Conservation (phyloP, 2,888 invertebrate genomes). For the Heteromurus nitidus region DNA sequence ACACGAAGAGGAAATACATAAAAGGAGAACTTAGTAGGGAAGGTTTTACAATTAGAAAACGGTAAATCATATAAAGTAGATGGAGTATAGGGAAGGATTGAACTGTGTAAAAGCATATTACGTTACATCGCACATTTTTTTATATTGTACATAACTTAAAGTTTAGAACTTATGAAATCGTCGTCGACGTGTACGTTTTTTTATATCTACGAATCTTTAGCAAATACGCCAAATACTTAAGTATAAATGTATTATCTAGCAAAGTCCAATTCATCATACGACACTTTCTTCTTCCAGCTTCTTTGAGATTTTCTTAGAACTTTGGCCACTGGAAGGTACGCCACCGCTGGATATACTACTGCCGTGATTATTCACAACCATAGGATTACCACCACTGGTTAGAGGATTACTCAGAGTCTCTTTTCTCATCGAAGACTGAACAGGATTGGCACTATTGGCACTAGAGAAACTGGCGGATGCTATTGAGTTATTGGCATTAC, state of each 20-base stretch:
- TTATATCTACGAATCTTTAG: not conserved
- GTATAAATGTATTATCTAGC: constrained; percentile 19
- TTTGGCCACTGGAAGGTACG: constrained; percentile 63
- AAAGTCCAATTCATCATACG: constrained; percentile 69
- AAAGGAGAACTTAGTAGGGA: not conserved
- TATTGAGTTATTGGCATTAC: constrained; percentile 61
- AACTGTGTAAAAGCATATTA: not conserved
- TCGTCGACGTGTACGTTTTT: not conserved
- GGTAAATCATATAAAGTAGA: not conserved
- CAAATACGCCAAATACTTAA: not conserved
- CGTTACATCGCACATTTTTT: not conserved
- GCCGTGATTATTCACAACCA: constrained; percentile 71
- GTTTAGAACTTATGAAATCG: no score
- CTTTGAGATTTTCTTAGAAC: constrained; percentile 73
- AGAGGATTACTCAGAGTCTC: constrained; percentile 42
- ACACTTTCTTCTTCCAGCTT: constrained; percentile 74
- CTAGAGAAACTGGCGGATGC: constrained; percentile 72
- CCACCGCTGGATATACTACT: constrained; percentile 54
- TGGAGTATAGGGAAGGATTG: not conserved
- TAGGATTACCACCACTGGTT: constrained; percentile 51
- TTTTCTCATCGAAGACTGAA: constrained; percentile 66
- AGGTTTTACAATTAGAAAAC: not conserved
- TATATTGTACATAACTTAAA: no score
- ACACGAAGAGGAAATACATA: constrained; percentile 5
- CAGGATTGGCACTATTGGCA: constrained; percentile 72